A percentile compares a stretch with the other conserved stretches of the same genome.
Conservation (phyloP, 2,888 invertebrate species). For the Hanleya hanleyi region DNA sequence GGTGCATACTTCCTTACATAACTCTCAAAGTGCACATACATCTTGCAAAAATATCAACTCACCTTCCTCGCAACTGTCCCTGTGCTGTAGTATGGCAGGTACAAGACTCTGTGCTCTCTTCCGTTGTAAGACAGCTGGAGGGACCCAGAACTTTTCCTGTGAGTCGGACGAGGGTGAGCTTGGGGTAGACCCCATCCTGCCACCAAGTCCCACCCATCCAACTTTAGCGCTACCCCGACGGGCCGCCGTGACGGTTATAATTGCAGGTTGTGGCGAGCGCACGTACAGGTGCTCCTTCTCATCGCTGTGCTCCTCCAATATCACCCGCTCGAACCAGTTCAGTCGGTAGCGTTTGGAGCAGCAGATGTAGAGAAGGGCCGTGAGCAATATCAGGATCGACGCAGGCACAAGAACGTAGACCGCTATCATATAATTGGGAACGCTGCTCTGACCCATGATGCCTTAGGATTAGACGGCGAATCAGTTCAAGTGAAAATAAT, state of each 20-base stretch:
- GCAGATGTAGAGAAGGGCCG: slow-evolving; percentile 75
- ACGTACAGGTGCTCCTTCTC: not conserved
- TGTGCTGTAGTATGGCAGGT: slow-evolving; percentile 42
- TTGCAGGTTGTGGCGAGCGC: slow-evolving; percentile 27
- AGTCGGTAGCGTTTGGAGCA: slow-evolving; percentile 77
- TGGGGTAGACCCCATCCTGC: slow-evolving; percentile 62
- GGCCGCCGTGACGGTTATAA: slow-evolving; percentile 8
- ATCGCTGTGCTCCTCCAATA: slow-evolving; percentile 74
- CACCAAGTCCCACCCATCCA: slow-evolving; percentile 45
- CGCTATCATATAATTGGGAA: slow-evolving; percentile 33
- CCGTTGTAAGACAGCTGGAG: slow-evolving; percentile 61
- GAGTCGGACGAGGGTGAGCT: slow-evolving; percentile 51
- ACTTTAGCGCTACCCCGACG: slow-evolving; percentile 33
- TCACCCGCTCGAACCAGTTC: slow-evolving; percentile 79
- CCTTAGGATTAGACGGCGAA: not conserved
- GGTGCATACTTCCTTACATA: too few relatives aligned
- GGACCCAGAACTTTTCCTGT: slow-evolving; percentile 70
- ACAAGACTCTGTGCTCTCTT: slow-evolving; percentile 67
- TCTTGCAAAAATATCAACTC: too few relatives aligned
- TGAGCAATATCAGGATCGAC: slow-evolving; percentile 32
- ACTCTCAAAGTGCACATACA: too few relatives aligned
- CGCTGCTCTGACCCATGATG: not conserved
- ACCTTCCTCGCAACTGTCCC: slow-evolving; percentile 59
- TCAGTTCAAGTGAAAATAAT: too few relatives aligned
- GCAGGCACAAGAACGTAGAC: slow-evolving; percentile 36